Base-by-base conservation (phyloP, 1,140 invertebrate species). In the Conus ventricosus region DNA sequence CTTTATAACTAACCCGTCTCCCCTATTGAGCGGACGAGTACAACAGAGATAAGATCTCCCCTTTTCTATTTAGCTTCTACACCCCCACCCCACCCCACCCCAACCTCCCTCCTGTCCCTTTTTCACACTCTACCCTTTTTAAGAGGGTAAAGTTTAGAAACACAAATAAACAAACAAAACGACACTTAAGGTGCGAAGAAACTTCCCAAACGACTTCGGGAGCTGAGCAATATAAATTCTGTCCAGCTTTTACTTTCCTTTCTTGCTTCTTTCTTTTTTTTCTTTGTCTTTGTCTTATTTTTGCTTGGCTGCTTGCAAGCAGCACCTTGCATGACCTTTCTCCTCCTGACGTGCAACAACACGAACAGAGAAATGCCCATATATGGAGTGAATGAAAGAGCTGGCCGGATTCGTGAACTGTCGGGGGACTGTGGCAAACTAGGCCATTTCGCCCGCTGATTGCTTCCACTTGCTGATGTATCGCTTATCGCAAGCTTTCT, bases 401-500 rank as follows among this genome's bases (percentile, higher is more conserved):
- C 67, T 20, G 67, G 20, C 20, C 4, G 20, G 23, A 20, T 6
- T 13, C 17, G 17, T 23, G 67, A 71, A 71, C 15, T 71, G 11
- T 13, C 20, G 11, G 6, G 13, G 11, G 67, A 71, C 67, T 7
- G 67, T 23, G 6, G 67, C 67, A 71, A 71, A 71, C 67, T 20
- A 71, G 67, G 67, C 23, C 67, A 71, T 23, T 23, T 13, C 23
- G 23, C 67, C 6, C 23, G 67, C 67, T 71, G 67, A 71, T 71
- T 71, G 67, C 67, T 71, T 71, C 67, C 67, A 71, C 67, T 71
- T 71, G 67, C 67, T n/a, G 67, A 71, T 20, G 17, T 71, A 71
- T 71, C 23, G 20, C 67, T 71, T 71, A 0, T 71, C 23, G 6
- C 23, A 7, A 6, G 11, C 23, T 71, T 23, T 71, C 67, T 71